Evolutionary conservation across 2,888 invertebrate genomes (phyloP).

Genomic region (Tipula confusa): DNA sequence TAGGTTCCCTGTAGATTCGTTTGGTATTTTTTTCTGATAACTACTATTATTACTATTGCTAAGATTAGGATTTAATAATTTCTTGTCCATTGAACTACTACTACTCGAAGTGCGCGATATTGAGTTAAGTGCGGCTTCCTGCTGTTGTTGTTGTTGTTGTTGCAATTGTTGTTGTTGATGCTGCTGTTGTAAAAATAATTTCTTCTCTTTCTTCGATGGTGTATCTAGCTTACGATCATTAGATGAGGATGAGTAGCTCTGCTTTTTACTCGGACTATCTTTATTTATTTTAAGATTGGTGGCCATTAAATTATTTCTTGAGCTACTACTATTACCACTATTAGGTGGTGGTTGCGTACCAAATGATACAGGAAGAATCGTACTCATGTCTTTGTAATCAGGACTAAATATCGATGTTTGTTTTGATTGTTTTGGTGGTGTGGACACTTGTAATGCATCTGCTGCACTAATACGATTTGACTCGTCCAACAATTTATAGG

Average conservation of each 20-base stretch:
- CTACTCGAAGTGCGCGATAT: neutral
- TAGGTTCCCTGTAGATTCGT: neutral
- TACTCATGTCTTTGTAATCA: constrained; percentile 47
- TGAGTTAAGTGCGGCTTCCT: neutral
- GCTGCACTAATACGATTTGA: neutral
- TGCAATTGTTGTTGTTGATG: constrained; percentile 35
- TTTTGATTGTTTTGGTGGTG: constrained; percentile 39
- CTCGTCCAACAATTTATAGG: constrained; percentile 35
- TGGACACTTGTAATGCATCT: constrained; percentile 38
- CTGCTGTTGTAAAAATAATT: constrained; percentile 35
- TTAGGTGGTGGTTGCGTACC: neutral
- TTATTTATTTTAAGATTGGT: constrained; percentile 39
- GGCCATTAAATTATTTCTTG: constrained; percentile 35
- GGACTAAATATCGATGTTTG: constrained; percentile 47
- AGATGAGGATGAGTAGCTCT: neutral
- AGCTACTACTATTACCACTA: constrained; percentile 34
- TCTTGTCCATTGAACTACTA: constrained; percentile 30
- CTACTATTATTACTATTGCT: neutral
- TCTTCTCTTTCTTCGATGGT: constrained; percentile 45
- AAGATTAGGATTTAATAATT: neutral
- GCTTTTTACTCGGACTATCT: constrained; percentile 42
- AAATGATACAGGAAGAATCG: constrained; percentile 35
- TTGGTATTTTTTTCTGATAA: neutral
- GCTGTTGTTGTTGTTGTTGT: constrained; percentile 37
- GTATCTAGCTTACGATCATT: constrained; percentile 39